Evolutionary conservation across 2,113 vertebrate species (phyloP), one percentile per base, ranked within the genome.

Genomic region (Chlorodrepanis virens): DNA sequence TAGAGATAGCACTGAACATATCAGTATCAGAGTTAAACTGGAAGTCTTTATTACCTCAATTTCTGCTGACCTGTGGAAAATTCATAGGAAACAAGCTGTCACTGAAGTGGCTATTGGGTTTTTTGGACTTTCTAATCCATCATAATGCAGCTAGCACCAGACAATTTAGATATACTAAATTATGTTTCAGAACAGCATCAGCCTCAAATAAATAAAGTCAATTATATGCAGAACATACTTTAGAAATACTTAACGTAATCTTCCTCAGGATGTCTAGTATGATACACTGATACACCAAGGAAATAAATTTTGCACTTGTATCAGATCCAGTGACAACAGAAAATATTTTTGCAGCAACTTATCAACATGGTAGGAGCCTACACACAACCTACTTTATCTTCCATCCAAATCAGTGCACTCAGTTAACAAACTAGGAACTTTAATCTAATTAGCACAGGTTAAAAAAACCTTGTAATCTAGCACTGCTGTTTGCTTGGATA

Each of bases 291-390:
- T 83, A 94, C 19, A 93, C 40, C 61, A 89, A 93, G 89, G 75
- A 96, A 93, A 96, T 90, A 97, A 83, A 88, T 94, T 88, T 79
- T 93, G 75, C 53, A 79, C 82, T 96, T 97, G 18, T 84, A 67
- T 93, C 80, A 69, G 70, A 93, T 72, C 44, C 77, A 86, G 56
- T 94, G 87, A 91, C 64, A 94, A 93, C 61, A 84, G 77, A 96
- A 92, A 90, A 68, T 45, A 86, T 72, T 94, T 87, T 14, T 82
- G 65, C 75, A 95, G 64, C 68, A 95, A 96, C 85, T 92, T 50
- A 94, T 83, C 89, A 87, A 16, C 33, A 59, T 20, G 39, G 52
- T 15, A 83, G 31, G 87, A 94, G 50, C 44, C 60, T 84, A 64
- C 33, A 53, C 29, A 49, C 5, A 5, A 44, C 17, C 27, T 77